Base-by-base conservation (phyloP, 2,113 vertebrate genomes). In the Hydrochoerus hydrochaeris region DNA sequence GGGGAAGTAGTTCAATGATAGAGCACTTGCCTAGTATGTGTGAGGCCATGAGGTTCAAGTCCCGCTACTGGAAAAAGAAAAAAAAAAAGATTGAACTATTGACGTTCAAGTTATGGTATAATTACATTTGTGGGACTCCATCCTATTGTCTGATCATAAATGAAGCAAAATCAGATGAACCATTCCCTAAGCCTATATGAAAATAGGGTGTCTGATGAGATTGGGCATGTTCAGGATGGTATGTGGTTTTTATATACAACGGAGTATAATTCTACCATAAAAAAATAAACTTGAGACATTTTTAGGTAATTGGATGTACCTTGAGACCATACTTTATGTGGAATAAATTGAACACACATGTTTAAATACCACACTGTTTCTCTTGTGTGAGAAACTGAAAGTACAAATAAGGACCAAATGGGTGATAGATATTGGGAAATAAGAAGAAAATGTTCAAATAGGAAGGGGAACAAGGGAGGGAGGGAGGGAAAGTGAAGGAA, bases 151-250 rank as follows among this genome's bases (percentile, higher is more conserved):
- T 92, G 75, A 41, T 69, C 41, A 32, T 57, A 65, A 86, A 54
- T 91, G 71, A 94, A 93, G 46, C 49, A 38, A 81, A 95, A 83
- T 73, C 28, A 57, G 28, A 77, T 78, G 54, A 90, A 4, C 16
- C 46, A 38, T 62, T 62, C 5, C 14, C 58, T 84, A 41, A 44
- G 9, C 4, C 57, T 20, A 5, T 62, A 63, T 77, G 73, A 49
- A 77, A 49, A 49, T 77, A 46, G 73, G 46, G 26, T 28, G 13
- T 24, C 12, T 28, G 73, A 77, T 46, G 73, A 77, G 73, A 49
- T 14, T 8, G 7, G 44, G 3, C 12, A 14, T 14, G 26, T 46
- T 77, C 73, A 77, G 73, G 73, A 49, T 77, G 26, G 44, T 49
- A 30, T 77, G 73, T 30, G 73, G 24, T 46, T 77, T 75, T 77